These are phyloP conservation scores for Menidia menidia DNA, from an alignment of 2,797 vertebrate genomes.

Conservation along the genomic window DNA sequence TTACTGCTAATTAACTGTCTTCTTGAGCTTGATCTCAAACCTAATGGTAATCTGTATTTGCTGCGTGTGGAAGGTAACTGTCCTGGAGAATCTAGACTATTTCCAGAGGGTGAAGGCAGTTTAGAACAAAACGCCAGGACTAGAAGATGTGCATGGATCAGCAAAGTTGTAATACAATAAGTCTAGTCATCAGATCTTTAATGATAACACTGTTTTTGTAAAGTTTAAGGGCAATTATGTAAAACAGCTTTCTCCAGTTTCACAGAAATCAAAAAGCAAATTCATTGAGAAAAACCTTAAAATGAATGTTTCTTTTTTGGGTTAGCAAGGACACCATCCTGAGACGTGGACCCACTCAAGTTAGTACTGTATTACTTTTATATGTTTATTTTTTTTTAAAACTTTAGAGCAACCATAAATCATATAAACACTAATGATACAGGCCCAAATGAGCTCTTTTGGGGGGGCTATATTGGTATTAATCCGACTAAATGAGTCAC, in stretches of 20 bases:
- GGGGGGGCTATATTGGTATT: constrained; percentile 25
- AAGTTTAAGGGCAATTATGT: neutral
- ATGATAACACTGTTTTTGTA: neutral
- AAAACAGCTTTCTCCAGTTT: neutral
- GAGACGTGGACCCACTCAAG: neutral
- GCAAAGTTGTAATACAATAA: neutral
- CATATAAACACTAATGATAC: neutral
- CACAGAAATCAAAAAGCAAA: neutral
- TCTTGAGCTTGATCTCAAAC: constrained; percentile 70
- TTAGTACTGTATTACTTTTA: neutral
- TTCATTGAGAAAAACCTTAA: neutral
- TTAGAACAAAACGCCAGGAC: neutral
- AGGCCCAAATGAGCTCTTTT: constrained; percentile 16
- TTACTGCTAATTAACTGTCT: constrained; percentile 83
- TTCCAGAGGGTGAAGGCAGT: constrained; percentile 8
- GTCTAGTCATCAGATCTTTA: neutral
- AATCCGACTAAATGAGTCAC: constrained; percentile 46
- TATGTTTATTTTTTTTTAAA: no score
- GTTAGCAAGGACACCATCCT: neutral
- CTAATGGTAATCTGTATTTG: constrained; percentile 24
- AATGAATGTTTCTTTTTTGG: neutral
- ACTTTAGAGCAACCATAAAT: neutral
- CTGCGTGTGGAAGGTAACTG: constrained; percentile 14
- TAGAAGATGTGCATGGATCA: neutral
- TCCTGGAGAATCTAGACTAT: constrained; percentile 3